Conservation (phyloP, 2,113 vertebrate genomes). For the Phoxinus phoxinus region DNA sequence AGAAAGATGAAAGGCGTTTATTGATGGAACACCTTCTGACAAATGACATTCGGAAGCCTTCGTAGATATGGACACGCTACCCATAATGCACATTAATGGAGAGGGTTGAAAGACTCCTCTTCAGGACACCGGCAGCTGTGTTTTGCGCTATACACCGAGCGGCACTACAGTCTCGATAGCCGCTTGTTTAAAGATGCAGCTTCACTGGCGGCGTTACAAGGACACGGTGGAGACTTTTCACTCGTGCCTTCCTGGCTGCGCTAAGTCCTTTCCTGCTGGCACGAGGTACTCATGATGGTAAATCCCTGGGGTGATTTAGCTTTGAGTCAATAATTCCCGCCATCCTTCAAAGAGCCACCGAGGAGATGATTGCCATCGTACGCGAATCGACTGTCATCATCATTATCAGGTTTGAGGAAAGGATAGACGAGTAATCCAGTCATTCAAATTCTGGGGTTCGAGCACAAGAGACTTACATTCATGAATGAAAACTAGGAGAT, state of each 20-base stretch:
- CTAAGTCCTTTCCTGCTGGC: slow-evolving; percentile 20
- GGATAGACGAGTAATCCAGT: slow-evolving; percentile 44
- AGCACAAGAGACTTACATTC: slow-evolving; percentile 14
- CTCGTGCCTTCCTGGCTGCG: neutral
- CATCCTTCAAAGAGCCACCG: neutral
- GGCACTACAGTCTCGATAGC: slow-evolving; percentile 51
- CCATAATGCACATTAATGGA: slow-evolving; percentile 67
- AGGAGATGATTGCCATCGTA: slow-evolving; percentile 6
- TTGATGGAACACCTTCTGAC: slow-evolving; percentile 66
- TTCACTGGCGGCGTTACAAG: slow-evolving; percentile 26
- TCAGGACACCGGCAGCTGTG: slow-evolving; percentile 68
- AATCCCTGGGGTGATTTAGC: slow-evolving; percentile 36
- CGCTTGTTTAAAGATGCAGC: slow-evolving; percentile 48
- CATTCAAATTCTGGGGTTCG: slow-evolving; percentile 40
- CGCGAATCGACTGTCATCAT: slow-evolving; percentile 42
- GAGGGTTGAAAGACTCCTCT: slow-evolving; percentile 66
- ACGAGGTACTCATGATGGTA: slow-evolving; percentile 23
- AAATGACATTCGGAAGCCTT: slow-evolving; percentile 54
- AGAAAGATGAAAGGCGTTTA: slow-evolving; percentile 68
- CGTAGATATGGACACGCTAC: slow-evolving; percentile 54
- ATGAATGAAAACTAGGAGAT: slow-evolving; percentile 26
- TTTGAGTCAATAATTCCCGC: slow-evolving; percentile 39
- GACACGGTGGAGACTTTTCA: slow-evolving; percentile 15
- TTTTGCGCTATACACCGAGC: slow-evolving; percentile 46
- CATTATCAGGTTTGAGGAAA: slow-evolving; percentile 32